Conservation (phyloP, 1,140 invertebrate species). For the Araneus ventricosus region DNA sequence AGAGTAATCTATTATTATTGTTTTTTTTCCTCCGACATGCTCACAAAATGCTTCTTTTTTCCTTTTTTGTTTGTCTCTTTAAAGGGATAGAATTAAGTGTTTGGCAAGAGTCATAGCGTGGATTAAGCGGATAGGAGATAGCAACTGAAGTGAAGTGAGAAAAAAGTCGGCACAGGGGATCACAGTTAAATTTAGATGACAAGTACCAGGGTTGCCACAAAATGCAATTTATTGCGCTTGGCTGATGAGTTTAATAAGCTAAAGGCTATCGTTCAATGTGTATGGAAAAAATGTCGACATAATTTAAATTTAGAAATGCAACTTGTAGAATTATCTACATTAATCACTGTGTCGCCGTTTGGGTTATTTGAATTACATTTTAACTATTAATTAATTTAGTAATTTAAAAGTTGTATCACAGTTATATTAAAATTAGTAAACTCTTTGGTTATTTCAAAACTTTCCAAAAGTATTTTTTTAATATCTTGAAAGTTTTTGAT, state of each 20-base stretch:
- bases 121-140: slow-evolving; percentile 16
- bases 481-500: too few relatives aligned
- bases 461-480: too few relatives aligned
- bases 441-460: too few relatives aligned
- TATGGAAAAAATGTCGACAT: too few relatives aligned
- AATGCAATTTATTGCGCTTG: not conserved
- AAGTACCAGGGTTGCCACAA: not conserved
- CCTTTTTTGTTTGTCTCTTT: not conserved
- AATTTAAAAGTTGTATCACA: too few relatives aligned
- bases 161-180: not conserved
- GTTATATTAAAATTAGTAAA: too few relatives aligned
- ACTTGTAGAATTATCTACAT: too few relatives aligned
- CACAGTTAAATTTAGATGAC: slow-evolving; percentile 48
- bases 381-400: too few relatives aligned
- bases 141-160: slow-evolving; percentile 10
- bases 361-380: too few relatives aligned
- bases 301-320: too few relatives aligned
- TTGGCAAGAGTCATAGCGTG: not conserved
- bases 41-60: not conserved
- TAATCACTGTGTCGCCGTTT: too few relatives aligned
- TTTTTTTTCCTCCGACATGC: not conserved
- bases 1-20: slow-evolving; percentile 21
- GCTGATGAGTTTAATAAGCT: not conserved
- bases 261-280: not conserved
- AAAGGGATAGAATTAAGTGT: not conserved